Base-by-base conservation (phyloP, 2,888 invertebrate genomes). In the Sinodicranocentrus sp. region DNA sequence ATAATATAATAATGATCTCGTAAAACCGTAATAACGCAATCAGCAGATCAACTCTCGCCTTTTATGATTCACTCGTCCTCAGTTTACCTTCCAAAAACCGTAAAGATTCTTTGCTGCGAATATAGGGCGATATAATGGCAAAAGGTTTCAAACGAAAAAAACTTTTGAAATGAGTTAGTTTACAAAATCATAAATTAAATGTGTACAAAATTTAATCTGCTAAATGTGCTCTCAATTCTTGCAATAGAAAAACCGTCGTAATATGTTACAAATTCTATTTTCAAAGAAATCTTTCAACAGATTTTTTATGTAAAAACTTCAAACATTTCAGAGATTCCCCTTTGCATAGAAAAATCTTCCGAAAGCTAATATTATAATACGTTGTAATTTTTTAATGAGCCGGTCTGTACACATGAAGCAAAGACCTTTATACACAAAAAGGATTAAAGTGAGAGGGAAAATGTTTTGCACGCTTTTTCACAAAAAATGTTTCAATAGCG, bases 361-460 rank as follows among this genome's bases (percentile, higher is more conserved):
- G 63, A 63, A 63, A 33, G 39, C 19, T 33, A 59, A 10, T 2
- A 57, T 21, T 1, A 13, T 59, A 15, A 25, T 25, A 59, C 25
- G 33, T n/a, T 13, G 10, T 17, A 17, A 39, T 63, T 33, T 33
- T 48, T 48, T 48, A 48, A 48, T n/a, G 39, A 39, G 39, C 5
- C 13, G 39, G 17, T 19, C 5, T 26, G 5, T 26, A 59, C 5
- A 39, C 39, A 13, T 5, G 6, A 13, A 39, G 39, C n/a, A n/a
- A 6, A 10, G 5, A 33, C 10, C 33, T 33, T 33, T 5, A 33
- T 63, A 15, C 5, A 63, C 3, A 63, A 19, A 33, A 5, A 1
- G 15, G 33, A 17, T 63, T n/a, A 48, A 65, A 75, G 63, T 65
- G 75, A 75, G 75, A 75, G 75, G 75, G 75, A 75, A 75, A 52